Conservation (phyloP, 1,140 invertebrate species). For the Melipona quadrifasciata region DNA sequence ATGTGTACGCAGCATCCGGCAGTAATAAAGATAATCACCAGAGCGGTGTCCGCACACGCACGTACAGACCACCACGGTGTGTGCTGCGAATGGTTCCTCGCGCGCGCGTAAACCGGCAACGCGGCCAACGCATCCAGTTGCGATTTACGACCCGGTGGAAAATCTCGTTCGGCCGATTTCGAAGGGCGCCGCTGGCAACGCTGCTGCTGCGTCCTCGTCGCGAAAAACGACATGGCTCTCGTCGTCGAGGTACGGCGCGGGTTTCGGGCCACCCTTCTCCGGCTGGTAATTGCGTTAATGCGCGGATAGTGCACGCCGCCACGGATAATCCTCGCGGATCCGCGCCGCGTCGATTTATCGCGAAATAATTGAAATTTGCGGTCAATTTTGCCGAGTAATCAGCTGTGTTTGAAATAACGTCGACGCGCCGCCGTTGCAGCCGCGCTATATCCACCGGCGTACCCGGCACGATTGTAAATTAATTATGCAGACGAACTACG, state of each 20-base stretch:
- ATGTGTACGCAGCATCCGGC: conserved; percentile 25
- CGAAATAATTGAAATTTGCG: conserved; percentile 78
- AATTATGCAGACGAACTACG: conserved; percentile 77
- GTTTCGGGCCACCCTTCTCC: background rate
- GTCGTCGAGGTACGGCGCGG: background rate
- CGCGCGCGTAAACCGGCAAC: background rate
- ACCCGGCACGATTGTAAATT: conserved; percentile 68
- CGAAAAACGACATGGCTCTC: conserved; percentile 66
- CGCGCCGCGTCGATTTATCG: conserved; percentile 65
- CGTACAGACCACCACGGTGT: too few relatives aligned
- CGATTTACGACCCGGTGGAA: conserved; percentile 67
- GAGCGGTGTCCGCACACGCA: background rate
- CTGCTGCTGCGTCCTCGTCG: conserved; percentile 37
- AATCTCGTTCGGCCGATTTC: conserved; percentile 58
- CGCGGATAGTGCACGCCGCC: conserved; percentile 44
- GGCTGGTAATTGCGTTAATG: conserved; percentile 63
- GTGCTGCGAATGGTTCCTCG: background rate
- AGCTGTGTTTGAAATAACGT: conserved; percentile 77
- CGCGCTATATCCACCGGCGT: conserved; percentile 6
- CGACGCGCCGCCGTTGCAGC: conserved; percentile 45
- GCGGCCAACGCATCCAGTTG: background rate
- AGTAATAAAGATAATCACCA: conserved; percentile 64
- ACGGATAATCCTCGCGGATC: conserved; percentile 39
- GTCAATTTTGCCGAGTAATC: conserved; percentile 77
- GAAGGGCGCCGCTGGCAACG: background rate